Evolutionary conservation across 2,888 invertebrate genomes (phyloP), one percentile per base, ranked within the genome.

Genomic region (Drosophila planitibia): DNA sequence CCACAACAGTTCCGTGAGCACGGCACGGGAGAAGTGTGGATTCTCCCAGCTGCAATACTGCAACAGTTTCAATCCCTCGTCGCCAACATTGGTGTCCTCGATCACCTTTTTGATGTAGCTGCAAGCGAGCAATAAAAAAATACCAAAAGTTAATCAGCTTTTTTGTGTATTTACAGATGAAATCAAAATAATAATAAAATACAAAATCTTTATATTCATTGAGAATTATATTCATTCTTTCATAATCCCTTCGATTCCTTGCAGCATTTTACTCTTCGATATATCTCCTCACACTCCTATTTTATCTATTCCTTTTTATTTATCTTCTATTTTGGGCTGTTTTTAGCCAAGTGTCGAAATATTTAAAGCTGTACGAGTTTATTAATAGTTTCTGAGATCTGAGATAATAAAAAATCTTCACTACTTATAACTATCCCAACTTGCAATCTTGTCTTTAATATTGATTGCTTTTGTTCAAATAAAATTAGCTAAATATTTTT

Each of bases 21-120:
- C 97, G 25, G 96, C 95, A 76, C 97, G 96, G 37, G 98, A 98
- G 94, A 99, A 98, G 83, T 96, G 96, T 32, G 98, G 98, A 94
- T 99, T 98, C 94, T 99, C 99, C 99, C 99, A 99, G 91, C 98
- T 97, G 93, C 98, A 96, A 94, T 97, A 99, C 94, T 98, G 97
- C 44, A 99, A 94, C 72, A 99, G 94, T 92, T 97, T 96, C 53
- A 98, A 95, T 5, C 97, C 97, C 81, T 99, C 99, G 80, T 99
- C 99, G 58, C 97, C 97, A 52, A 96, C 96, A 93, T 97, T 98
- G 54, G 97, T 97, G 92, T 99, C 99, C 93, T 99, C 99, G 22
- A 99, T 97, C 52, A 99, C 94, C 93, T 99, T 99, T 93, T 99
- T 99, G 91, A 99, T 96, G 92, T 98, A 98, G 82, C 96, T 97